Conservation (phyloP, 2,113 vertebrate genomes). For the Calypte anna region DNA sequence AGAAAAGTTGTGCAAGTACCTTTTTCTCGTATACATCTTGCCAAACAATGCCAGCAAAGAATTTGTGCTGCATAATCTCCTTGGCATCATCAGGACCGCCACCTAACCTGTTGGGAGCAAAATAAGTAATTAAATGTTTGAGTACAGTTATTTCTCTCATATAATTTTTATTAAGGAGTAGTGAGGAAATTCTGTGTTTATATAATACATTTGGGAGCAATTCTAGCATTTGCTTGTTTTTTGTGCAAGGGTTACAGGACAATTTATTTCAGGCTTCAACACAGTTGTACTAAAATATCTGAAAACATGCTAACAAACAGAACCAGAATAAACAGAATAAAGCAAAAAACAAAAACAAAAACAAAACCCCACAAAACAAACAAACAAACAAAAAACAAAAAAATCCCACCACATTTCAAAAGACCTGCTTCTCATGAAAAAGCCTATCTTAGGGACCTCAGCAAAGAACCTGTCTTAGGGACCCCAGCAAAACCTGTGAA, state of each 20-base stretch:
- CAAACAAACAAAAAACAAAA: neutral
- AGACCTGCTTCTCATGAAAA: neutral
- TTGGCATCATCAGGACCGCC: conserved; percentile 94
- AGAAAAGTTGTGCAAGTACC: conserved; percentile 69
- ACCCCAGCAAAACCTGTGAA: neutral
- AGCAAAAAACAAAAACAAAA: neutral
- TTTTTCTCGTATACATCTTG: conserved; percentile 97
- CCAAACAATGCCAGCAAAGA: conserved; percentile 94
- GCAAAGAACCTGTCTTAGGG: neutral
- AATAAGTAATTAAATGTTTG: neutral
- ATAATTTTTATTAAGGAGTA: neutral
- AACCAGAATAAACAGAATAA: neutral
- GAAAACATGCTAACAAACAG: neutral
- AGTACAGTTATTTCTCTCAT: conserved; percentile 22
- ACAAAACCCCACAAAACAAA: neutral
- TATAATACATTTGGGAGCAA: neutral
- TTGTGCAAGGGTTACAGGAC: neutral
- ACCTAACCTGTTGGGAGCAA: conserved; percentile 85
- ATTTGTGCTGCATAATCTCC: conserved; percentile 98
- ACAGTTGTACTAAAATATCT: neutral
- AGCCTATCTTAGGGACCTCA: neutral
- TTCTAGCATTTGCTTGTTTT: neutral
- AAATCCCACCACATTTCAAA: neutral
- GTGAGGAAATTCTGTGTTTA: neutral
- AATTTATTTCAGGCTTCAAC: neutral